phyloP scores from a whole-genome alignment of 2,113 vertebrate species.

The Myiozetetes cayanensis region DNA sequence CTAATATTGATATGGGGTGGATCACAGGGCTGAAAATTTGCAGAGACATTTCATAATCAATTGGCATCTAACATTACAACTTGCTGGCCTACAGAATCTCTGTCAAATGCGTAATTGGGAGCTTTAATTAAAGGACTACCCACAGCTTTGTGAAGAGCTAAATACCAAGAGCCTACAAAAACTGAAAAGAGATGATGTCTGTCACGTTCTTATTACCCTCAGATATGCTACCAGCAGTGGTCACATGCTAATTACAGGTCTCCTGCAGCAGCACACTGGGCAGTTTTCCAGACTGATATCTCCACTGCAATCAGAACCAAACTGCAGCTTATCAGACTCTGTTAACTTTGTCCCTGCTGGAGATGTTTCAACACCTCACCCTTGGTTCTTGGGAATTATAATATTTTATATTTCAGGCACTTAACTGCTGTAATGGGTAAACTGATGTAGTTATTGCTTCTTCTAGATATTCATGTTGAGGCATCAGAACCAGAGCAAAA shows the following conservation, averaged over 20 bases:
- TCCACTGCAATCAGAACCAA: slow-evolving; percentile 8
- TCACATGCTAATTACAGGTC: background rate
- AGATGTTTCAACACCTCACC: background rate
- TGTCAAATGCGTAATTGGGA: background rate
- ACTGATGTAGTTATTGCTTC: background rate
- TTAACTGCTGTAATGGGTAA: background rate
- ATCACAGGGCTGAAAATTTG: background rate
- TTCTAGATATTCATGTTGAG: background rate
- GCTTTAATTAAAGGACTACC: background rate
- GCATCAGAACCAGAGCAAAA: background rate
- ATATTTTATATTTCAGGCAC: background rate
- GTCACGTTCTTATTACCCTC: background rate
- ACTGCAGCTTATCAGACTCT: background rate
- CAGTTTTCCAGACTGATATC: slow-evolving; percentile 10
- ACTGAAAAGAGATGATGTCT: background rate
- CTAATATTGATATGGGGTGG: background rate
- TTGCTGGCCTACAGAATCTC: background rate
- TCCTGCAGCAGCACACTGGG: background rate
- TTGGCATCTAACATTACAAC: background rate
- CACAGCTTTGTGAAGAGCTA: background rate
- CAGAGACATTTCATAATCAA: background rate
- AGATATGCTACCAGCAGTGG: rapidly evolving
- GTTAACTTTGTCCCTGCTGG: background rate
- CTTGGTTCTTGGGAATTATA: background rate
- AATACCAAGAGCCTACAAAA: background rate